These are phyloP conservation scores for Microcebus griseorufus DNA, from an alignment of 2,113 vertebrate genomes.

Conservation along the genomic window DNA sequence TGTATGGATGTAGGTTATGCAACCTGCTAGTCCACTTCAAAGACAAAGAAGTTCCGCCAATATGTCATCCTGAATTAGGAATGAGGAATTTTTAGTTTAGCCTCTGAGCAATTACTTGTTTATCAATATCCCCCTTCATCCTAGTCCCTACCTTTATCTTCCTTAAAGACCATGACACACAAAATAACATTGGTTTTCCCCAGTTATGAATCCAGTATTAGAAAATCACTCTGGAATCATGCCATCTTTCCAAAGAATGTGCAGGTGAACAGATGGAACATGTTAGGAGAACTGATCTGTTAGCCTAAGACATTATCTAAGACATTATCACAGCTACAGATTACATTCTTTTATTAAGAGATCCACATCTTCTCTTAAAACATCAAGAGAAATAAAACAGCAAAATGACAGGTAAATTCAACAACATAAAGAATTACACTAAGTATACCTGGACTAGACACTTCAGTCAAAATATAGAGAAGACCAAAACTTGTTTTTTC, in stretches of 20 bases:
- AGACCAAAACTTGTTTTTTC: neutral
- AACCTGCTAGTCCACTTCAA: neutral
- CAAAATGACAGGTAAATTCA: neutral
- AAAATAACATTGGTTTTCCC: neutral
- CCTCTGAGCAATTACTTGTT: neutral
- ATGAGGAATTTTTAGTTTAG: neutral
- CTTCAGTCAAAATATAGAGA: neutral
- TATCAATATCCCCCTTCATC: fast-evolving
- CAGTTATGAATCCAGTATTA: neutral
- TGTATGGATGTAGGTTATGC: neutral
- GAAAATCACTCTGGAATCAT: neutral
- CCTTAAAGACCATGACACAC: neutral
- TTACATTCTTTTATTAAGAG: neutral
- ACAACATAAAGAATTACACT: neutral
- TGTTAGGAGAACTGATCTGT: neutral
- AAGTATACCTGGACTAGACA: neutral
- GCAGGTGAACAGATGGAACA: too few species aligned
- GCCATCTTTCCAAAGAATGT: neutral
- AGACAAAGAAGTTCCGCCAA: neutral
- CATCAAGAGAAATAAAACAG: neutral
- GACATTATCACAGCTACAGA: too few species aligned
- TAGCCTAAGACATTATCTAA: too few species aligned
- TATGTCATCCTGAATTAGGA: neutral
- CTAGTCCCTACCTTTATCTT: neutral
- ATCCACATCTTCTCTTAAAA: neutral